A percentile compares a stretch with the other conserved stretches of the same genome.
Evolutionary conservation across 2,113 vertebrate species (phyloP).

Genomic region (Phasianus colchicus): DNA sequence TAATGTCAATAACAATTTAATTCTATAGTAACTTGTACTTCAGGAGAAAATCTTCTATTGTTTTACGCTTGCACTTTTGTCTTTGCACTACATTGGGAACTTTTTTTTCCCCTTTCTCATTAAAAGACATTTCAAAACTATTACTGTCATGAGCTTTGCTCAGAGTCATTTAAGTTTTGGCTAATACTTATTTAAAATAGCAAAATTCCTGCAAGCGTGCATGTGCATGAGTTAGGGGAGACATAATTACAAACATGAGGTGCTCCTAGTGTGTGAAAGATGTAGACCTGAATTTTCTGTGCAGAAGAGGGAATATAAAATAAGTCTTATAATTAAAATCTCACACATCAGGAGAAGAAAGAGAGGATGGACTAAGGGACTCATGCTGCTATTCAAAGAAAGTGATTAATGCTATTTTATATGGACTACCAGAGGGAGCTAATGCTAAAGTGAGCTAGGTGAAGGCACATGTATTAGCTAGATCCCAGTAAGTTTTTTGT

Average conservation of each 20-base stretch:
- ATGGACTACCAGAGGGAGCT: not conserved
- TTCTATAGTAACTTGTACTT: not conserved
- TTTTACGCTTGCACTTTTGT: not conserved
- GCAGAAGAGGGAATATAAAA: not conserved
- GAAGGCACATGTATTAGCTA: not conserved
- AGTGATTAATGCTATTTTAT: not conserved
- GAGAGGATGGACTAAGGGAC: not conserved
- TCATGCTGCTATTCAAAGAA: not conserved
- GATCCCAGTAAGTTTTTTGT: not conserved
- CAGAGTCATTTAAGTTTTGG: not conserved
- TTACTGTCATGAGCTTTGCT: not conserved
- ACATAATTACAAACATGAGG: not conserved
- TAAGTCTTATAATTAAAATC: not conserved
- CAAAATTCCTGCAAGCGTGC: not conserved
- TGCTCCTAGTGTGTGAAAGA: not conserved
- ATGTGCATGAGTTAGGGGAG: rapidly evolving
- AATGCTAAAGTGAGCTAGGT: not conserved
- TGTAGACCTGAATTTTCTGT: not conserved
- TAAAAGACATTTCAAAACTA: not conserved
- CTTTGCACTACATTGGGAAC: not conserved
- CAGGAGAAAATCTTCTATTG: not conserved
- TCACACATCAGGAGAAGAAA: not conserved
- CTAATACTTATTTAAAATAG: not conserved
- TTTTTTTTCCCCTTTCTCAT: not conserved
- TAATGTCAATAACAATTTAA: not conserved